Evolutionary conservation across 2,113 vertebrate genomes (phyloP).

Genomic region (Phyllopteryx taeniolatus): DNA sequence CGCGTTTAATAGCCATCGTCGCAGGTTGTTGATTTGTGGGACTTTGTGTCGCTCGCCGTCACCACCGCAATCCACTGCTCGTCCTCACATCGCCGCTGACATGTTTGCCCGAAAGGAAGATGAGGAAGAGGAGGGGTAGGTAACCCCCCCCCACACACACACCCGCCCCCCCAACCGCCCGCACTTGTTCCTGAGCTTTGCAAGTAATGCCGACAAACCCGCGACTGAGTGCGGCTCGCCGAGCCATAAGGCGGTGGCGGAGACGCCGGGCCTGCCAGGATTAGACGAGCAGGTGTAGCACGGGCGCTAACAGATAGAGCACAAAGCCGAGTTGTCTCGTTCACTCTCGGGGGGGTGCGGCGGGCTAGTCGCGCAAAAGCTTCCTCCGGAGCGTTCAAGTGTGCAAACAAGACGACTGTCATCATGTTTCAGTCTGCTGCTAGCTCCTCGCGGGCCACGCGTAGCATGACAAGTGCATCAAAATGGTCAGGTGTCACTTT

Average conservation of each 20-base stretch:
- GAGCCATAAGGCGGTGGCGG: slow-evolving; percentile 69
- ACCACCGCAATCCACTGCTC: slow-evolving; percentile 31
- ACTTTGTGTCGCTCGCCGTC: slow-evolving; percentile 39
- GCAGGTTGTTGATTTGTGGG: slow-evolving; percentile 75
- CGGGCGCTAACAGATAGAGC: slow-evolving; percentile 67
- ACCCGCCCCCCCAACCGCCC: background rate
- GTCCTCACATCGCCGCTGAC: slow-evolving; percentile 18
- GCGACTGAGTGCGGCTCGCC: slow-evolving; percentile 61
- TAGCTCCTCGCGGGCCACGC: background rate
- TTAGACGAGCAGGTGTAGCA: slow-evolving; percentile 74
- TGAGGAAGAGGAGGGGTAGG: slow-evolving; percentile 41
- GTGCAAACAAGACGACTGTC: slow-evolving; percentile 3
- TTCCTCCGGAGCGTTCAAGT: slow-evolving; percentile 37
- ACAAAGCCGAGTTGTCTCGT: slow-evolving; percentile 60
- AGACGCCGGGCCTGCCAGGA: slow-evolving; percentile 71
- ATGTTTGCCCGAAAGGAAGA: background rate
- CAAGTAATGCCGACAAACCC: slow-evolving; percentile 67
- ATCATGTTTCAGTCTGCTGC: background rate
- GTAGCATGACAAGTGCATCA: background rate
- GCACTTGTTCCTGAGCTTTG: slow-evolving; percentile 68
- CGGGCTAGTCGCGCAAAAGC: slow-evolving; percentile 53
- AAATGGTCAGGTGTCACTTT: background rate
- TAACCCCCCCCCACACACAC: background rate
- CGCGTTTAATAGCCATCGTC: slow-evolving; percentile 74
- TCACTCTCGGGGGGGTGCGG: slow-evolving; percentile 37